phyloP scores from a whole-genome alignment of 2,797 vertebrate species.

The Coendou prehensilis region DNA sequence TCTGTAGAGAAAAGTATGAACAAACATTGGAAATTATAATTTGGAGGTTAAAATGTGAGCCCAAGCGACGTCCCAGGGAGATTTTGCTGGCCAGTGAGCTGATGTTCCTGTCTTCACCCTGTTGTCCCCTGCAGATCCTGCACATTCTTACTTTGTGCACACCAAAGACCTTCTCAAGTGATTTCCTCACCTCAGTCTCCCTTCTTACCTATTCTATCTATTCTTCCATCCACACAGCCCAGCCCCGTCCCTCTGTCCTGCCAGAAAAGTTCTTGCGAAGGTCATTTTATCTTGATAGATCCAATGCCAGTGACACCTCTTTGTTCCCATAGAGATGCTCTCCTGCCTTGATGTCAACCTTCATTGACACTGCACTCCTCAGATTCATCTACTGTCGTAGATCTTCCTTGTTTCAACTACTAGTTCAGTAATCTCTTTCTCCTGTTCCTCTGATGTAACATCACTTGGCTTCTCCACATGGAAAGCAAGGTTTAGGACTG shows the following conservation, averaged over 20 bases:
- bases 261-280: neutral
- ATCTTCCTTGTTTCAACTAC: neutral
- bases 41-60: neutral
- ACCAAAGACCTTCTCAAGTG: neutral
- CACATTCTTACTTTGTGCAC: neutral
- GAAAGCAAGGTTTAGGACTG: too few relatives aligned
- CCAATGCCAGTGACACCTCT: neutral
- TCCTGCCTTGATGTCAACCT: neutral
- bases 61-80: neutral
- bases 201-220: neutral
- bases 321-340: neutral
- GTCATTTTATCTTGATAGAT: neutral
- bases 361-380: neutral
- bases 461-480: neutral
- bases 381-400: neutral
- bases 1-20: neutral
- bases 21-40: neutral
- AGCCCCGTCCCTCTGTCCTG: neutral
- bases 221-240: neutral
- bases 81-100: neutral
- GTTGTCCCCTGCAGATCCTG: neutral
- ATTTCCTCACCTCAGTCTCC: neutral
- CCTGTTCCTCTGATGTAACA: neutral
- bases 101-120: neutral
- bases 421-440: neutral